A percentile compares a stretch with the other conserved stretches of the same genome.
phyloP scores from a whole-genome alignment of 2,888 invertebrate species.

The Tuberolachnus salignus region DNA sequence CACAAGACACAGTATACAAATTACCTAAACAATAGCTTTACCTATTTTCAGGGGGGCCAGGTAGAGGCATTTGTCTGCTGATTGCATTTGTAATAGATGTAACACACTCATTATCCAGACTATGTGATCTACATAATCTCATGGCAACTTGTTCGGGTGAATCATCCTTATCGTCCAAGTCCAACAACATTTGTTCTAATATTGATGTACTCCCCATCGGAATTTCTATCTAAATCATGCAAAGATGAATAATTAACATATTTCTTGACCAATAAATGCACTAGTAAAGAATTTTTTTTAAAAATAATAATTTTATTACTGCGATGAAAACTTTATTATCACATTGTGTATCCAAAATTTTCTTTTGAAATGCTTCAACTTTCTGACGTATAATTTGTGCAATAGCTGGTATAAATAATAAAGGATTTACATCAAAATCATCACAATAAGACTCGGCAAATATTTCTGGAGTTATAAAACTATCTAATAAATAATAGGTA shows the following conservation, averaged over 20 bases:
- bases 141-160: conserved; percentile 97
- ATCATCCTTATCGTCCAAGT: conserved; percentile 97
- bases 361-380: conserved; percentile 87
- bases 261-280: background rate
- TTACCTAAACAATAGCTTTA: conserved; percentile 58
- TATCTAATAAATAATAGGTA: conserved; percentile 69
- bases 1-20: no score
- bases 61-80: conserved; percentile 93
- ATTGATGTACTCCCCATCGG: conserved; percentile 99
- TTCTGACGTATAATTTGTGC: conserved; percentile 95
- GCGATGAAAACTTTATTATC: conserved; percentile 86
- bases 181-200: conserved; percentile 99
- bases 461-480: conserved; percentile 95
- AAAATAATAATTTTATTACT: no score
- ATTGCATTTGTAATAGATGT: conserved; percentile 98
- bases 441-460: conserved; percentile 98
- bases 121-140: conserved; percentile 93
- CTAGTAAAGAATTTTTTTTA: background rate
- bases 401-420: conserved; percentile 96
- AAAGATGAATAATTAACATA: conserved; percentile 12
- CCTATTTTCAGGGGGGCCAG: conserved; percentile 94
- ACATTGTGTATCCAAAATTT: conserved; percentile 83
- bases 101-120: conserved; percentile 97
- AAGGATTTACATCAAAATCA: conserved; percentile 93
- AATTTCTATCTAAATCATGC: conserved; percentile 76